Conservation (phyloP, 2,888 invertebrate genomes). For the Eupithecia centaureata region DNA sequence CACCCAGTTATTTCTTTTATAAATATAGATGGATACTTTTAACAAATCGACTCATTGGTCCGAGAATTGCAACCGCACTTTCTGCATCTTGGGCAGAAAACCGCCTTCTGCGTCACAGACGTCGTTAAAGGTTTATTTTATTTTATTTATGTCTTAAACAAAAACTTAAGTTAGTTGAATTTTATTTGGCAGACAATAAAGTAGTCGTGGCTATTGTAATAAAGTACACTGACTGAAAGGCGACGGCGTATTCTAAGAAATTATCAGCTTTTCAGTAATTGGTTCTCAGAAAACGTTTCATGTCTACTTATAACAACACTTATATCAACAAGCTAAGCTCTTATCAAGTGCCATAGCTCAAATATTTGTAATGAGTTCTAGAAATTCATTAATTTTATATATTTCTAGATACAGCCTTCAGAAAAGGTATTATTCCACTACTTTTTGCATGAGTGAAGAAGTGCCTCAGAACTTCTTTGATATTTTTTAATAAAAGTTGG, state of each 20-base stretch:
- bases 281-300: neutral
- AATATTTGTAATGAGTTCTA: neutral
- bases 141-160: too few relatives aligned
- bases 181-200: neutral
- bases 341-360: neutral
- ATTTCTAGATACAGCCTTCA: too few relatives aligned
- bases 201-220: neutral
- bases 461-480: too few relatives aligned
- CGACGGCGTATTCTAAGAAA: neutral
- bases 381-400: neutral
- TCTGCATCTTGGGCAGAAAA: neutral
- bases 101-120: too few relatives aligned
- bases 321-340: neutral
- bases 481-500: too few relatives aligned
- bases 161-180: too few relatives aligned
- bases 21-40: too few relatives aligned
- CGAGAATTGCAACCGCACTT: neutral
- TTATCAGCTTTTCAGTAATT: neutral
- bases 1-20: too few relatives aligned
- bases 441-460: too few relatives aligned
- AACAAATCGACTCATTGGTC: too few relatives aligned
- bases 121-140: neutral
- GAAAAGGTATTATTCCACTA: too few relatives aligned
- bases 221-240: neutral
- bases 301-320: neutral